Base-by-base conservation (phyloP, 2,113 vertebrate species). In the Corythoichthys intestinalis region DNA sequence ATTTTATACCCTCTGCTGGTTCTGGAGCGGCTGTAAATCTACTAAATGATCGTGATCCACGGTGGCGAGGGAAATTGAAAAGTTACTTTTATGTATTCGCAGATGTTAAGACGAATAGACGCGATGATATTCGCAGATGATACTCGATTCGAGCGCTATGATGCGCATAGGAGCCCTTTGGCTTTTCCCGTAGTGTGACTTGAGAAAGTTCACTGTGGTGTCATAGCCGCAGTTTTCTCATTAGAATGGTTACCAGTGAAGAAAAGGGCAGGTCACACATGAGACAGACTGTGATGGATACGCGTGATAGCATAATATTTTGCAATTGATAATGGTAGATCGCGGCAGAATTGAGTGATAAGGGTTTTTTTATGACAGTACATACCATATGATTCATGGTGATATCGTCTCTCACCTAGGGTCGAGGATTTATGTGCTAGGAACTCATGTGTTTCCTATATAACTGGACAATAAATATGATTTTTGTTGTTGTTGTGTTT, bases 201-300 rank as follows among this genome's bases (percentile, higher is more conserved):
- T 62, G 11, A 12, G 5, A 12, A 62, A 62, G 60, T 62, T 62
- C 60, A 62, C 12, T 10, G n/a, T 12, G 17, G 38, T 46, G 60
- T 62, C 60, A 62, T n/a, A 39, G 60, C 28, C n/a, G 17, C n/a
- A n/a, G 8, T 62, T 46, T n/a, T 38, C 47, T 65, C 63, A 17
- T 65, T 52, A n/a, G 63, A 50, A 12, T 50, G 34, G 12, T 49
- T 48, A 12, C 62, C 46, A 65, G 28, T 0, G 13, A 65, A 35
- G 20, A 35, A 65, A 48, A 49, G 62, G 41, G 28, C 28, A 4
- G 41, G 41, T 63, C 61, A 35, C 2, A 13, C 28, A 13, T 10
- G 59, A 41, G 28, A 34, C 0, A 28, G 57, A 38, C 14, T 13
- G 13, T 59, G 57, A 59, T 8, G 57, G 35, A 39, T 39, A n/a